Base-by-base conservation (phyloP, 2,113 vertebrate species). In the Cariama cristata region DNA sequence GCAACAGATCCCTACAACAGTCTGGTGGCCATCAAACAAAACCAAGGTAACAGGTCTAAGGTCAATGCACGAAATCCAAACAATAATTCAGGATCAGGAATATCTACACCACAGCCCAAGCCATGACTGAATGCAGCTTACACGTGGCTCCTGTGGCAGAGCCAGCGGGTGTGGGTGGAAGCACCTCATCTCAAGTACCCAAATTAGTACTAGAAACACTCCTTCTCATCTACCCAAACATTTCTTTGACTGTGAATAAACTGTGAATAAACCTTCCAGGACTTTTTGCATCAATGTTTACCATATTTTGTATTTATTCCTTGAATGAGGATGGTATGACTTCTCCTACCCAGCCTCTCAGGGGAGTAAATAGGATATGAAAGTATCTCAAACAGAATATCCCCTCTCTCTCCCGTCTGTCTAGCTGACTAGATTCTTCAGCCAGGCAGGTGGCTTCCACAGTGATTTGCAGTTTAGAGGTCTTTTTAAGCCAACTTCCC, bases 211-310 rank as follows among this genome's bases (percentile, higher is more conserved):
- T 14, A 32, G 66, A 88, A 94, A 86, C 59, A 80, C 75, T 76
- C 89, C 49, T 81, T 53, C 52, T 96, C 58, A 38, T 49, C 74
- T 86, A 62, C 55, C 71, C 45, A 82, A 86, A 76, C 50, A 63
- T 3, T 40, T 53, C 19, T 79, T 76, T 62, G 63, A 73, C 47
- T 88, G 38, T 38, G 38, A 38, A 38, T 38, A 38, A 58, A 62
- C 88, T 62, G 67, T 32, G 28, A 90, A 76, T 53, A 77, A 73
- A 73, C 66, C 59, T 86, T 76, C 28, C 59, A 71, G 59, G 45
- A 20, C 26, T 88, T 80, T 66, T 32, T 79, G 22, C 76, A 63
- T 56, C 63, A 56, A 30, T 13, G 21, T 55, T 89, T 71, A 67
- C 59, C 44, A 14, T 22, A 10, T 85, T 83, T 94, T 90, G 44